Base-by-base conservation (phyloP, 1,140 invertebrate genomes). In the Scaptomyza graminum region DNA sequence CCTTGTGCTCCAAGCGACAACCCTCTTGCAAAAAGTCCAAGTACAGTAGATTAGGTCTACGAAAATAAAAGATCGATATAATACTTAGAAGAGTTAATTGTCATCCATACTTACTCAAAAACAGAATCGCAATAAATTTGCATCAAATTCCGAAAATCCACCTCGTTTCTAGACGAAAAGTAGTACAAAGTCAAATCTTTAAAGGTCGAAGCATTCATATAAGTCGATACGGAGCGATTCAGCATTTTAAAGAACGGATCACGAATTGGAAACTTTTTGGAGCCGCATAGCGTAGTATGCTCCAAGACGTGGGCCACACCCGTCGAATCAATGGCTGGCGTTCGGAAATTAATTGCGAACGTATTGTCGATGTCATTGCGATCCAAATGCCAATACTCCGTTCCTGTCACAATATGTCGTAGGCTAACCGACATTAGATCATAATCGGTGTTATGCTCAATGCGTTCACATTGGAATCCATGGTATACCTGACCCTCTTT, bases 171-270 rank as follows among this genome's bases (percentile, higher is more conserved):
- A 3, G 97, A 97, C 0, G 97, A 97, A 88, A 98, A 98, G 22
- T 97, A 97, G 92, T 98, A 99, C 74, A 98, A 94, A 0, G 98
- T 99, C 82, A 95, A 98, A 92, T 99, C 97, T 5, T 96, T 95
- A 0, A 96, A 97, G 18, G 97, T 99, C 92, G 98, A 94, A 0
- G 98, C 98, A 93, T 99, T 99, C 97, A 99, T 97, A 79, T 97
- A 98, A 1, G 97, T 99, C 0, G 97, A 96, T 62, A 98, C 88
- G 0, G 97, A 98, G 63, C 97, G 92, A 66, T 95, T 96, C 0
- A 98, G 79, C 98, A 99, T 99, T 93, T 98, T 98, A 75, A 99
- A 97, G 90, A 98, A 99, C 0, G 97, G 97, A 94, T 99, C 97
- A 61, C 96, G 92, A 4, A 96, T 95, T 3, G 97, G 96, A 90